Evolutionary conservation across 2,888 invertebrate genomes (phyloP).

Genomic region (Limnephilus marmoratus): DNA sequence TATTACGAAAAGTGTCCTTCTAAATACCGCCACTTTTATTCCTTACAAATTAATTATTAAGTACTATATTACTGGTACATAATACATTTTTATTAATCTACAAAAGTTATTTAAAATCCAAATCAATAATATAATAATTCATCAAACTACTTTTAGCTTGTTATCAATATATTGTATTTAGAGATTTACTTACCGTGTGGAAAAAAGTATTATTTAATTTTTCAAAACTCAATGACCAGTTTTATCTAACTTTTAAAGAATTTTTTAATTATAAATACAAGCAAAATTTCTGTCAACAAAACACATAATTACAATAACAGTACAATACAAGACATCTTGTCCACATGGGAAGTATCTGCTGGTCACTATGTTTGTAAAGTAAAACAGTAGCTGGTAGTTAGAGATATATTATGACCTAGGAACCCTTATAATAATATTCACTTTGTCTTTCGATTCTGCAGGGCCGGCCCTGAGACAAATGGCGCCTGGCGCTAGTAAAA

Average conservation of each 20-base stretch:
- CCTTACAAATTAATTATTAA: not conserved
- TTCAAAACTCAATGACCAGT: not conserved
- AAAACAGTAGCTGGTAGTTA: slow-evolving; percentile 29
- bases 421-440: not conserved
- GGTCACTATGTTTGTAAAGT: slow-evolving; percentile 27
- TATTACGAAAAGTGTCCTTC: not conserved
- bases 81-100: too few species aligned
- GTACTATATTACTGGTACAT: too few species aligned
- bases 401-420: not conserved
- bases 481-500: too few species aligned
- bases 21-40: not conserved
- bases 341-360: slow-evolving; percentile 44
- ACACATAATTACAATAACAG: not conserved
- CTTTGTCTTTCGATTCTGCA: not conserved
- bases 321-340: not conserved
- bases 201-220: not conserved
- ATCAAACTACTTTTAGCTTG: not conserved
- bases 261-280: not conserved
- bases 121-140: not conserved
- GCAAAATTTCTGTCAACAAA: not conserved
- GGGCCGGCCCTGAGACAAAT: too few species aligned
- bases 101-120: not conserved
- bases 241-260: not conserved
- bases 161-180: not conserved
- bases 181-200: not conserved